Evolutionary conservation across 2,888 invertebrate genomes (phyloP), one percentile per base, ranked within the genome.

Genomic region (Cheilosia vernalis): DNA sequence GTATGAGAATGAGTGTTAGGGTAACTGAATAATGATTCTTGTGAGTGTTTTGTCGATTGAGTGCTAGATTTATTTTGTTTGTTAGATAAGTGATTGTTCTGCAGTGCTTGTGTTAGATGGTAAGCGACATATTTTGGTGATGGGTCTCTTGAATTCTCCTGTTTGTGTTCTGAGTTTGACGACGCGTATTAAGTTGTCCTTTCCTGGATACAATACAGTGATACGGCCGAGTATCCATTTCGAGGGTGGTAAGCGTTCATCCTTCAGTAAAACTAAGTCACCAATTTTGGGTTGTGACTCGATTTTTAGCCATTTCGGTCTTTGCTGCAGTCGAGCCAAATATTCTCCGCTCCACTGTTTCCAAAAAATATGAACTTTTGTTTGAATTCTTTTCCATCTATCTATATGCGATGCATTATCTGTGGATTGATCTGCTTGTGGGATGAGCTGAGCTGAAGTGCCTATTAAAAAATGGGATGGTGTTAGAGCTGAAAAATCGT

Each of bases 271-370:
- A 4, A 72, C 51, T 19, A 61, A 40, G 9, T 66, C 58, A 9
- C 56, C 27, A 9, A 63, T 21, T 5, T 42, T 55, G 5, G n/a
- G 33, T 4, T 69, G 24, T 10, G 40, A 0, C 27, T 60, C 27
- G 0, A 15, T 44, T 17, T 69, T 55, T 6, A 70, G 10, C 78
- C 69, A 78, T 47, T 78, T 78, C 15, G 78, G 70, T 42, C 64
- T 51, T 40, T 63, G 37, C 30, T 70, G 78, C 0, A 79, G 17
- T 4, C 58, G 37, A 0, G 63, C 19, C 17, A 69, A 56, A 37
- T 69, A 70, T 51, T 70, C 69, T 9, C 27, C 27, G 5, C 24
- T 49, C 67, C 66, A 67, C 2, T 47, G 33, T 15, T 58, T 64
- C 49, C 49, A 76, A 19, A 76, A 76, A 0, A 10, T 27, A 1